Evolutionary conservation across 2,888 invertebrate species (phyloP), one percentile per base, ranked within the genome.

Genomic region (Cephalotes varians): DNA sequence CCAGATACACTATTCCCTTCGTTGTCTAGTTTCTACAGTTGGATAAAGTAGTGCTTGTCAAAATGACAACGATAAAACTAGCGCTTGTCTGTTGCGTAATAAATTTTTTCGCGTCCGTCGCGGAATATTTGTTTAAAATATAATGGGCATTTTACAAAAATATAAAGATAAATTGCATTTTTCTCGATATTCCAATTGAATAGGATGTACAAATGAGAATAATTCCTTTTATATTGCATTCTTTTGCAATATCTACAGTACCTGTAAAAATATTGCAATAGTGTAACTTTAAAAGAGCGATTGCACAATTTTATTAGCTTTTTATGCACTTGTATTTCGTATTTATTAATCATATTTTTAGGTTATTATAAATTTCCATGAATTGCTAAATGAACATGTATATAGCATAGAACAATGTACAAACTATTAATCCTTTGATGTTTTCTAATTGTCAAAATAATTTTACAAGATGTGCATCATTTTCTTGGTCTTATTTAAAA

Each of bases 21-120:
- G 84, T 85, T 89, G 67, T 88, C 79, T 83, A 88, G 83, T 88
- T 84, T 88, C 80, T 80, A 86, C 73, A 77, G 88, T 81, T 73
- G 85, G 83, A 83, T 85, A 83, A 88, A 80, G 83, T 77, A 81
- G 80, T 88, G 87, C 83, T 86, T 54, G 18, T 47, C 56, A 71
- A 58, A 34, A 21, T 31, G 6, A 49, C 80, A 79, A 58, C 73
- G 56, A 31, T 37, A 60, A 40, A 51, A 40, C 21, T 44, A 62
- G 40, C 31, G 65, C n/a, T 74, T 65, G 51, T 76, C 37, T 25
- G 25, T 37, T 37, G 40, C n/a, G 37, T 51, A n/a, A 37, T 64
- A 18, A 37, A 49, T 25, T 64, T 31, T 9, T 64, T 54, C 34
- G 18, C 18, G 51, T 65, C 28, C 67, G 5, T 54, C 51, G 28